phyloP scores from a whole-genome alignment of 2,797 vertebrate genomes.

The Myoxocephalus aenaeus region DNA sequence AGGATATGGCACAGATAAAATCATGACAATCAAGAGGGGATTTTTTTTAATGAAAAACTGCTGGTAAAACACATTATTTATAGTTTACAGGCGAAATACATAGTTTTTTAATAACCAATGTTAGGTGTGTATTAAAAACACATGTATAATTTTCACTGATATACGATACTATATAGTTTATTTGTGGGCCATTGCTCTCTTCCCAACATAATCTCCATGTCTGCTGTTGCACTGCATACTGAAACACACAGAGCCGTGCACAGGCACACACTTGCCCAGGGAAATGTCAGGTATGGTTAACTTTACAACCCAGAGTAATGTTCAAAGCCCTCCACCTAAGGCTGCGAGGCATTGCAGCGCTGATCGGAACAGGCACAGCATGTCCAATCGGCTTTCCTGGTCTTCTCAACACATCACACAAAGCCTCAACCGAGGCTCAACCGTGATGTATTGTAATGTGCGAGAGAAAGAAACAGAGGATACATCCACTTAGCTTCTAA shows the following conservation, averaged over 20 bases:
- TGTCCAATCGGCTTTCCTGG: constrained; percentile 65
- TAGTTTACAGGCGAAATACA: neutral
- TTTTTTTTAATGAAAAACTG: neutral
- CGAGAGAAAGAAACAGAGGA: neutral
- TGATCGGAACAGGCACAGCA: constrained; percentile 70
- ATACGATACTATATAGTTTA: neutral
- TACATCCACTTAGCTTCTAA: constrained; percentile 5
- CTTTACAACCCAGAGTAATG: constrained; percentile 70
- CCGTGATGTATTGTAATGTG: constrained; percentile 31
- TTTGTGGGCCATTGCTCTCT: constrained; percentile 25
- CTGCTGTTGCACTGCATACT: constrained; percentile 7
- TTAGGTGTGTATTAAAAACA: neutral
- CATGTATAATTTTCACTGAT: neutral
- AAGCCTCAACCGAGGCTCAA: constrained; percentile 32
- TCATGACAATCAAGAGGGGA: no score
- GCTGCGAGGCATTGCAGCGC: constrained; percentile 56
- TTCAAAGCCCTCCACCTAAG: constrained; percentile 65
- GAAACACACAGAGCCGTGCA: constrained; percentile 8
- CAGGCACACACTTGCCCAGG: constrained; percentile 43
- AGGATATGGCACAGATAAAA: neutral
- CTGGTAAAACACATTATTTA: neutral
- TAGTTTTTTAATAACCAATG: neutral
- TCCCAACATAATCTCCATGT: constrained; percentile 45
- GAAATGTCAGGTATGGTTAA: constrained; percentile 78
- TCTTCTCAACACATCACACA: constrained; percentile 45